Percentiles rank a stretch among this genome's conserved stretches.
phyloP scores from a whole-genome alignment of 2,113 vertebrate genomes.

The Neopipo cinnamomea region DNA sequence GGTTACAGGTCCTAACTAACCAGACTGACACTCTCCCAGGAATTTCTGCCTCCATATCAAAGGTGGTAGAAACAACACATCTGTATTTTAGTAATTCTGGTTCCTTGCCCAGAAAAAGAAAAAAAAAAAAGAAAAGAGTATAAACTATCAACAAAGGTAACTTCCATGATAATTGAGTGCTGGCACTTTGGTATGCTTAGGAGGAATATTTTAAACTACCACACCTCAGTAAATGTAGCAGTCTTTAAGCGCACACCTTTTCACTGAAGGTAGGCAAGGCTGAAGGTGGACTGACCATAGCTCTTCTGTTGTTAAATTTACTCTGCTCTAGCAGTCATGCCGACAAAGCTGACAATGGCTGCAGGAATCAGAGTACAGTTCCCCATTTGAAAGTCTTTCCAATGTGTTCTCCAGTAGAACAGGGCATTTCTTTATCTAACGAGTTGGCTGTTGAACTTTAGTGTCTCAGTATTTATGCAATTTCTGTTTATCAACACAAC shows the following conservation, averaged over 20 bases:
- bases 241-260: neutral
- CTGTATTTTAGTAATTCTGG: neutral
- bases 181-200: neutral
- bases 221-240: neutral
- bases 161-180: neutral
- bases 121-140: neutral
- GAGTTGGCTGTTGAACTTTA: neutral
- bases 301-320: neutral
- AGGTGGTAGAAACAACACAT: neutral
- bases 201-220: neutral
- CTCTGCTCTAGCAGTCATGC: neutral
- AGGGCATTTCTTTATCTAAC: neutral
- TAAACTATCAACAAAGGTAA: neutral
- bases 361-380: neutral
- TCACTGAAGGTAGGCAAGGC: neutral
- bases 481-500: neutral
- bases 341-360: neutral
- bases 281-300: accelerated
- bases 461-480: neutral
- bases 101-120: neutral
- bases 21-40: neutral
- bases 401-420: neutral
- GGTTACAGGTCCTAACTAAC: neutral
- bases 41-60: neutral
- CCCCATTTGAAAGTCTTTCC: neutral